Conservation (phyloP, 2,113 vertebrate genomes). For the Anhinga rufa region DNA sequence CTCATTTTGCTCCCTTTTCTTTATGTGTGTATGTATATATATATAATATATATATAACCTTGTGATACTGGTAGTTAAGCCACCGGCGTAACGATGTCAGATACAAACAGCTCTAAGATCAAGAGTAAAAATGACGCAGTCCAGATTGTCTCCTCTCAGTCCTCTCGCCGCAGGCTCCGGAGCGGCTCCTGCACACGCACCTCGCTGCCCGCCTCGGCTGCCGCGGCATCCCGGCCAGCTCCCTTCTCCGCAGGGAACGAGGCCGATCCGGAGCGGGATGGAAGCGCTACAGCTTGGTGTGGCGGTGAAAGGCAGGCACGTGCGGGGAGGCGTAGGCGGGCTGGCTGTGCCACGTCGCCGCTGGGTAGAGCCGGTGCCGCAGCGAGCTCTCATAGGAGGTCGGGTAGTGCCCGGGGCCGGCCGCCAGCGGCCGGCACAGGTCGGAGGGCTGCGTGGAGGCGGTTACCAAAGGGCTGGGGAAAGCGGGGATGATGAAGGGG, state of each 20-base stretch:
- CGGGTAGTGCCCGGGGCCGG: neutral
- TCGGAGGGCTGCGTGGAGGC: neutral
- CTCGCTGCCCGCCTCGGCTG: neutral
- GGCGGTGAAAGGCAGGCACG: constrained; percentile 45
- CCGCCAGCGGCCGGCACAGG: neutral
- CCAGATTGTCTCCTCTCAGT: neutral
- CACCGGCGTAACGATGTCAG: neutral
- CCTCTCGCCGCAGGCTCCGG: neutral
- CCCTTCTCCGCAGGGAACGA: too few relatives aligned
- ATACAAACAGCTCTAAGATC: neutral
- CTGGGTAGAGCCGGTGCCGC: constrained; percentile 18
- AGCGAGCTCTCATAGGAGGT: neutral
- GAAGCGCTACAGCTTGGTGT: constrained; percentile 58
- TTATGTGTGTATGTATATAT: neutral
- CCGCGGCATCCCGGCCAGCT: accelerated
- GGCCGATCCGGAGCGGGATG: accelerated
- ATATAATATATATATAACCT: neutral
- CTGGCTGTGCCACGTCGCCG: constrained; percentile 45
- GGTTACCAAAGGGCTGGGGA: constrained; percentile 65
- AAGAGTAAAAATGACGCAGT: neutral
- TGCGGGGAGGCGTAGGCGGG: neutral
- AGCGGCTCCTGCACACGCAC: neutral
- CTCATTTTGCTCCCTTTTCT: neutral
- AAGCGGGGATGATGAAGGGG: constrained; percentile 68
- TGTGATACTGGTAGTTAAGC: neutral